These are phyloP conservation scores for Gymnothorax javanicus DNA, from an alignment of 2,797 vertebrate species.

Conservation along the genomic window DNA sequence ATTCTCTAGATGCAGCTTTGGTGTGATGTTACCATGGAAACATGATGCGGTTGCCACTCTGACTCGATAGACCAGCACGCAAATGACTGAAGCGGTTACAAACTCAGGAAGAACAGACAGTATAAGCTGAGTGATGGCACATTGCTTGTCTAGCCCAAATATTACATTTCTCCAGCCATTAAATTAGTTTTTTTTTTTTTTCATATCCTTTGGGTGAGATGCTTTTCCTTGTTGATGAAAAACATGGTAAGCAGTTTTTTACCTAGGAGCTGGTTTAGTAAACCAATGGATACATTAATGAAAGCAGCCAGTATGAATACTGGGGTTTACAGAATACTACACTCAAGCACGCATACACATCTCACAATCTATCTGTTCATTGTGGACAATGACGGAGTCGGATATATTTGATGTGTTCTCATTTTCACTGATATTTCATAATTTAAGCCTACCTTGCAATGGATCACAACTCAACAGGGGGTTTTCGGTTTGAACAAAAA, in stretches of 20 bases:
- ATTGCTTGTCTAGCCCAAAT: not conserved
- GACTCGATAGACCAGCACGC: not conserved
- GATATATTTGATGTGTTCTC: not conserved
- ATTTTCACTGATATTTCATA: not conserved
- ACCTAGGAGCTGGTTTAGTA: not conserved
- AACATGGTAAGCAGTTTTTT: too few relatives aligned
- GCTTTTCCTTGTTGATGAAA: not conserved
- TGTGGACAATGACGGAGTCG: not conserved
- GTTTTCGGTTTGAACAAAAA: not conserved
- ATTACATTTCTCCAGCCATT: not conserved
- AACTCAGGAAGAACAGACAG: not conserved
- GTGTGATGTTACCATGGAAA: slow-evolving; percentile 8
- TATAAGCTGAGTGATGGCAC: not conserved
- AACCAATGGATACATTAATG: not conserved
- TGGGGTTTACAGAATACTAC: not conserved
- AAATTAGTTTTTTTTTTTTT: not conserved
- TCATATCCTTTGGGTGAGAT: not conserved
- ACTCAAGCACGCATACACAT: not conserved
- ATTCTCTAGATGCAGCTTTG: not conserved
- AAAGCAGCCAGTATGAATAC: not conserved
- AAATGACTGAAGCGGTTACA: not conserved
- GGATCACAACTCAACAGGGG: not conserved
- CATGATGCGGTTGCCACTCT: slow-evolving; percentile 1
- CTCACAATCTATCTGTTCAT: not conserved
- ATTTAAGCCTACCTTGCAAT: not conserved